Evolutionary conservation across 2,888 invertebrate genomes (phyloP).

Genomic region (Ormyrus pomaceus): DNA sequence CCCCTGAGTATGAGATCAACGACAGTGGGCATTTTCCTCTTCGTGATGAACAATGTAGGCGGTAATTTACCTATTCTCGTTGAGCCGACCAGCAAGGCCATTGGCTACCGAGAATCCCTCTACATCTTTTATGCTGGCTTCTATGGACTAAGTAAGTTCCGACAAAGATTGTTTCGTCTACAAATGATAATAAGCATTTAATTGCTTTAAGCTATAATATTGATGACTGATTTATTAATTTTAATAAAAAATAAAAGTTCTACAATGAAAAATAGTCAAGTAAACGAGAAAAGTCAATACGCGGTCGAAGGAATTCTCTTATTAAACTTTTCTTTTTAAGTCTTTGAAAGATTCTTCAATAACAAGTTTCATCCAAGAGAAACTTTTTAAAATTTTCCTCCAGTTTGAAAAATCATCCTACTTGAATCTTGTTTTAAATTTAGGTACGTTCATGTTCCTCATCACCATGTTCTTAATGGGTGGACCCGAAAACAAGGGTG

Average conservation of each 20-base stretch:
- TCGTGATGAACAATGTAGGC: conserved; percentile 95
- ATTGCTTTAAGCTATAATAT: too few relatives aligned
- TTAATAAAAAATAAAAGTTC: too few relatives aligned
- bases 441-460: conserved; percentile 89
- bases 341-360: too few relatives aligned
- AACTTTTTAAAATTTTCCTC: too few relatives aligned
- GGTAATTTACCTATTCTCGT: conserved; percentile 93
- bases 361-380: too few relatives aligned
- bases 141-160: conserved; percentile 87
- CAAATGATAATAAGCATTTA: too few relatives aligned
- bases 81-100: conserved; percentile 88
- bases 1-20: conserved; percentile 89
- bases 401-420: too few relatives aligned
- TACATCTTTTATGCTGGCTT: conserved; percentile 93
- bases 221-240: too few relatives aligned
- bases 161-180: not conserved
- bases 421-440: conserved; percentile 51
- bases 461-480: conserved; percentile 89
- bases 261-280: too few relatives aligned
- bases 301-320: too few relatives aligned
- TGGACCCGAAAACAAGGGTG: conserved; percentile 76
- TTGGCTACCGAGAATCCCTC: conserved; percentile 89
- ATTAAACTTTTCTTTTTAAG: too few relatives aligned
- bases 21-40: conserved; percentile 90
- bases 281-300: too few relatives aligned